phyloP scores from a whole-genome alignment of 1,140 invertebrate species.

The Holcopasites calliopsidis region DNA sequence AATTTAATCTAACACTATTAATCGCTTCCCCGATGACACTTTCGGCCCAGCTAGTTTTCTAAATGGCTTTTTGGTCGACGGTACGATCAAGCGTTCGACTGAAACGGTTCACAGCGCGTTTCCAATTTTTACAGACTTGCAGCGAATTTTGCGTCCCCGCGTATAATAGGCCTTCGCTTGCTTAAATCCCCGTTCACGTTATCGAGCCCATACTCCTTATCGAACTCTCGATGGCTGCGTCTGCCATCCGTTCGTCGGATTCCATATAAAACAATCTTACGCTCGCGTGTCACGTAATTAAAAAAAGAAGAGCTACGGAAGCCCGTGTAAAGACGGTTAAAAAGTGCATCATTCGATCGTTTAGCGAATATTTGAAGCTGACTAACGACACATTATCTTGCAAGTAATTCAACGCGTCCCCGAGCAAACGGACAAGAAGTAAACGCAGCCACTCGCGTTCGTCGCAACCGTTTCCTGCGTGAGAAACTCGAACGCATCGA shows the following conservation, averaged over 20 bases:
- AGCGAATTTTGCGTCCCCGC: background rate
- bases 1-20: slow-evolving; percentile 1
- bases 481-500: slow-evolving; percentile 18
- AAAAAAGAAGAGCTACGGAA: background rate
- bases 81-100: slow-evolving; percentile 23
- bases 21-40: slow-evolving; percentile 3
- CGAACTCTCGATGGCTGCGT: slow-evolving; percentile 32
- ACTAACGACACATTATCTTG: background rate
- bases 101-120: background rate
- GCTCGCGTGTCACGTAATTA: too few relatives aligned
- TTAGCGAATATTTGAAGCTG: background rate
- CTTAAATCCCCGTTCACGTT: background rate
- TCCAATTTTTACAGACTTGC: background rate
- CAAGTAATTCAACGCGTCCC: slow-evolving; percentile 16
- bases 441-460: slow-evolving; percentile 44
- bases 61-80: slow-evolving; percentile 12
- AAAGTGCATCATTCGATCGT: background rate
- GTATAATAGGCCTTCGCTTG: slow-evolving; percentile 25
- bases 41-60: slow-evolving; percentile 1
- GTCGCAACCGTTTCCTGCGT: background rate
- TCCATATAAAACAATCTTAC: too few relatives aligned
- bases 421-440: slow-evolving; percentile 35
- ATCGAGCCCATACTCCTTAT: background rate
- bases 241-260: slow-evolving; percentile 29
- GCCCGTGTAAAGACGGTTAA: too few relatives aligned